Base-by-base conservation (phyloP, 2,113 vertebrate species). In the Platysternon megacephalum region DNA sequence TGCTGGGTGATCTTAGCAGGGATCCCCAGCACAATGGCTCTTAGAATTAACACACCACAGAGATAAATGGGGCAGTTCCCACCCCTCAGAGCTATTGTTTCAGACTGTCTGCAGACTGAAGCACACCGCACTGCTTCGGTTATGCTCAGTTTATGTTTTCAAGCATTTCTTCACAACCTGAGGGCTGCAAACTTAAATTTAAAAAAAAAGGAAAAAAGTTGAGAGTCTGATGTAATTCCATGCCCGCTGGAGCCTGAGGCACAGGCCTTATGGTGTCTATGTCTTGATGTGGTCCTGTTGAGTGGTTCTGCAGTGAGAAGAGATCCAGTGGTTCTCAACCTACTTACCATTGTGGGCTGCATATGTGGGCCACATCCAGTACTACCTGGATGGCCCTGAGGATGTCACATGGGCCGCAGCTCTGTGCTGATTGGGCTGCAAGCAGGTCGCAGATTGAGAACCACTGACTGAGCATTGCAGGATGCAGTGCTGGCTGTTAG, bases 101-200 rank as follows among this genome's bases (percentile, higher is more conserved):
- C 53, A 55, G 24, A 44, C 55, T 79, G 52, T 51, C n/a, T 44
- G 52, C 61, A 48, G 49, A 58, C 35, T 29, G 1, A 1, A 29
- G 72, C 19, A 48, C 8, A 26, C 17, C 76, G 5, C 51, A 12
- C 4, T 8, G 32, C 11, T 2, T 55, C 35, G 82, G 46, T 35
- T 79, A 39, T 29, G 12, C 0, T 0, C 58, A 2, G 0, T 13
- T 24, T 4, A 0, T 3, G 0, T 56, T 42, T 39, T 14, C 17
- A 5, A 39, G 35, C 56, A 61, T 44, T 88, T 35, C 35, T 55
- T 72, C 84, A 85, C 2, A 11, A 51, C 72, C 42, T 14, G 5
- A 29, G 56, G 28, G 28, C 24, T 83, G 39, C 42, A 5, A 5
- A 10, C 14, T 81, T 2, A n/a, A 90, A 5, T 87, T 93, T 6